Percentiles rank a stretch among this genome's conserved stretches.
Evolutionary conservation across 2,888 invertebrate genomes (phyloP).

Genomic region (Caenorhabditis drosophilae): DNA sequence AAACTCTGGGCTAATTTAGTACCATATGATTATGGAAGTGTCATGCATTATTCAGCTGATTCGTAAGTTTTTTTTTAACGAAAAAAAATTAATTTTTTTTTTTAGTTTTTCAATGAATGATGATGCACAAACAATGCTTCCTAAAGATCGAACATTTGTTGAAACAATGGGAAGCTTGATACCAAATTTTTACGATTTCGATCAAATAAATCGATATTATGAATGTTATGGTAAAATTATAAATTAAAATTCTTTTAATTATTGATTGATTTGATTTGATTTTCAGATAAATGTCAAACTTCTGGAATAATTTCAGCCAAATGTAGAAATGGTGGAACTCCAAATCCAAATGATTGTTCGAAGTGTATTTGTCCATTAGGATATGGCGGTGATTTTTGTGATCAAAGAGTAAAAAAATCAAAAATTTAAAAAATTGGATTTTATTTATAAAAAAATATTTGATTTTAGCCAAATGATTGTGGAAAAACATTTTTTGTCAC

Average conservation of each 20-base stretch:
- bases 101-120: constrained; percentile 35
- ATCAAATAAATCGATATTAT: constrained; percentile 42
- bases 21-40: constrained; percentile 41
- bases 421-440: not conserved
- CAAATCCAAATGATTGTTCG: constrained; percentile 42
- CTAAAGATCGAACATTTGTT: constrained; percentile 27
- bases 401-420: constrained; percentile 25
- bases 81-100: not conserved
- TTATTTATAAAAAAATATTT: too few relatives aligned
- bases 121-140: constrained; percentile 32
- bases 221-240: constrained; percentile 16
- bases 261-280: not conserved
- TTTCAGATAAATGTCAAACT: not conserved
- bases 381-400: constrained; percentile 41
- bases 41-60: constrained; percentile 42
- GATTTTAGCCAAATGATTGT: constrained; percentile 36
- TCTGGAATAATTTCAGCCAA: constrained; percentile 10
- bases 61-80: constrained; percentile 13
- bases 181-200: constrained; percentile 41
- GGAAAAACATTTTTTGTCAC: constrained; percentile 23
- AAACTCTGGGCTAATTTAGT: constrained; percentile 36
- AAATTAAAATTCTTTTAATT: not conserved
- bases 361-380: constrained; percentile 42
- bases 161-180: constrained; percentile 44
- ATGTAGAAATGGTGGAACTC: constrained; percentile 42